Conservation (phyloP, 1,140 invertebrate species). For the Grapholita molesta region DNA sequence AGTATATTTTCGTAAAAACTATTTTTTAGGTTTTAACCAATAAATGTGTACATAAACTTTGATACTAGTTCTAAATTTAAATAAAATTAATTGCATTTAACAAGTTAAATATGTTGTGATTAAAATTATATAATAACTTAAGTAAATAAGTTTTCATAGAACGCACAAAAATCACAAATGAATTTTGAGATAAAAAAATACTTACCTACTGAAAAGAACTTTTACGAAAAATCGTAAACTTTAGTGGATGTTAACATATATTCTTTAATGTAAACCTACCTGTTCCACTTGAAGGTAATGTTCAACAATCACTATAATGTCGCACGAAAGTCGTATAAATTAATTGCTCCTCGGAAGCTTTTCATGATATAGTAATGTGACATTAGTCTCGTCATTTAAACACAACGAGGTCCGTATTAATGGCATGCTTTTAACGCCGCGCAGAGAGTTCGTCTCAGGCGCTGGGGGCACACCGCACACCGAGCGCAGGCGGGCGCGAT, state of each 20-base stretch:
- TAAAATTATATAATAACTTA: too few species aligned
- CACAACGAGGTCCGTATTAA: slow-evolving; percentile 50
- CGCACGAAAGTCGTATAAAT: slow-evolving; percentile 41
- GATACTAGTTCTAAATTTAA: too few species aligned
- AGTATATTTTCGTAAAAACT: too few species aligned
- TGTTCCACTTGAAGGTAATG: slow-evolving; percentile 18
- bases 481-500: slow-evolving; percentile 45
- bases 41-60: too few species aligned
- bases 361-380: slow-evolving; percentile 50
- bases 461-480: slow-evolving; percentile 4
- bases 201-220: too few species aligned
- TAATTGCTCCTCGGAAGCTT: slow-evolving; percentile 54
- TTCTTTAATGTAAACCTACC: not conserved
- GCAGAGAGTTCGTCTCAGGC: slow-evolving; percentile 22
- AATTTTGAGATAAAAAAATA: too few species aligned
- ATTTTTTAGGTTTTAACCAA: too few species aligned
- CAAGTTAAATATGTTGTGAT: too few species aligned
- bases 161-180: too few species aligned
- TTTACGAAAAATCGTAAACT: not conserved
- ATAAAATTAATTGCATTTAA: too few species aligned
- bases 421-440: slow-evolving; percentile 49
- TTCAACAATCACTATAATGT: slow-evolving; percentile 25
- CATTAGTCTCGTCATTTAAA: slow-evolving; percentile 55
- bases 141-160: too few species aligned
- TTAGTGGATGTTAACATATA: not conserved